Conservation (phyloP, 2,888 invertebrate species). For the Epsilonema sp. region DNA sequence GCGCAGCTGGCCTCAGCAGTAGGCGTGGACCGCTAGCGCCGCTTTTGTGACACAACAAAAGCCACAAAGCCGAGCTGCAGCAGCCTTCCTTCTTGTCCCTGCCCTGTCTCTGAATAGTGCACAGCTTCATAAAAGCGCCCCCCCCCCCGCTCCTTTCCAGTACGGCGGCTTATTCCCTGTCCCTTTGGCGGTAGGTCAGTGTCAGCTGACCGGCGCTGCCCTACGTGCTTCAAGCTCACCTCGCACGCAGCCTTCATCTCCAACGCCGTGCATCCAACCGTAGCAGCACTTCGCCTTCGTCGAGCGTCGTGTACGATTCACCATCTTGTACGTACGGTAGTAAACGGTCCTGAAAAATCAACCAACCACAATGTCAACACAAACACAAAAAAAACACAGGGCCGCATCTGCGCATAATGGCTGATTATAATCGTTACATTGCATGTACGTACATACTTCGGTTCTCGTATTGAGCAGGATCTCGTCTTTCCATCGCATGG, state of each 20-base stretch:
- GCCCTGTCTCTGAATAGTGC: too few relatives aligned
- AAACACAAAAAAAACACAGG: neutral
- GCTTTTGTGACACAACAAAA: too few relatives aligned
- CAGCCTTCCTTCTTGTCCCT: too few relatives aligned
- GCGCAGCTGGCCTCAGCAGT: too few relatives aligned
- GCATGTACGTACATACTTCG: conserved; percentile 34
- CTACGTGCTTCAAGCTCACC: too few relatives aligned
- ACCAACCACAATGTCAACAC: neutral
- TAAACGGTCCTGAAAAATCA: conserved; percentile 33
- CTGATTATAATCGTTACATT: neutral
- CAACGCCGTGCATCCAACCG: conserved; percentile 33
- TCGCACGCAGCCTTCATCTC: conserved; percentile 28
- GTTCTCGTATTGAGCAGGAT: conserved; percentile 35
- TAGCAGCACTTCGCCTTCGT: conserved; percentile 35
- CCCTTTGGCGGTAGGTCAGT: too few relatives aligned
- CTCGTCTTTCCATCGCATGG: conserved; percentile 33
- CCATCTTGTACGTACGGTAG: conserved; percentile 33
- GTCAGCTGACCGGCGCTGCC: too few relatives aligned
- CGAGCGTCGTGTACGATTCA: conserved; percentile 31
- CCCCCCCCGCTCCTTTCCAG: too few relatives aligned
- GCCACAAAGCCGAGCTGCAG: too few relatives aligned
- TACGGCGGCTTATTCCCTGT: too few relatives aligned
- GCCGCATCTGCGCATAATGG: neutral
- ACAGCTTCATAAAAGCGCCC: too few relatives aligned
- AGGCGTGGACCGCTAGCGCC: too few relatives aligned